Conservation (phyloP, 2,113 vertebrate genomes). For the Hucho hucho region DNA sequence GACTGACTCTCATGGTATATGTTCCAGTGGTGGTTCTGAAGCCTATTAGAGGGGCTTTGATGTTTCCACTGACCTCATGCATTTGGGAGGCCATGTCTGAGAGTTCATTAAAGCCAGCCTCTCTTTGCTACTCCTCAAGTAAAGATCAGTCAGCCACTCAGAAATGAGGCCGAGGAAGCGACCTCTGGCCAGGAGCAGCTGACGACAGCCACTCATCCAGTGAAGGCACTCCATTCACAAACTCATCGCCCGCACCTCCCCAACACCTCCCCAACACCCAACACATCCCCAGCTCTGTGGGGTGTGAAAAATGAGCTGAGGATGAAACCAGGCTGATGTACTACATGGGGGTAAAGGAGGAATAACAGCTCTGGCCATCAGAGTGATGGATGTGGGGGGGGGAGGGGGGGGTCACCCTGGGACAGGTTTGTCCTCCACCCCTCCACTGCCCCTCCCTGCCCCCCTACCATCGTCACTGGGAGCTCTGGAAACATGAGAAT, state of each 20-base stretch:
- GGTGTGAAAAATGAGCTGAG: constrained; percentile 17
- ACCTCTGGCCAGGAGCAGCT: constrained; percentile 10
- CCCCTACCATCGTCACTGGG: not conserved
- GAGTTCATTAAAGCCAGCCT: constrained; percentile 20
- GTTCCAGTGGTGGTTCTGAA: constrained; percentile 8
- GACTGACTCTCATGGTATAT: not conserved
- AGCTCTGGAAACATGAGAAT: constrained; percentile 15
- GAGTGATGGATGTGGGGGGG: constrained; percentile 27
- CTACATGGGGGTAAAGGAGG: constrained; percentile 1
- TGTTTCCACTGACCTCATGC: constrained; percentile 13
- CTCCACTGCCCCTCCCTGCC: not conserved
- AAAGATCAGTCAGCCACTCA: constrained; percentile 3
- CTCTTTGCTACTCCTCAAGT: constrained; percentile 13
- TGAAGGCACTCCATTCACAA: constrained; percentile 1
- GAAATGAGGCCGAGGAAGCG: constrained; percentile 1
- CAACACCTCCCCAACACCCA: not conserved
- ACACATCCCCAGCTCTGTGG: not conserved
- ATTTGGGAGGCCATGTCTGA: constrained; percentile 6
- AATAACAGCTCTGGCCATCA: not conserved
- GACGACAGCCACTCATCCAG: constrained; percentile 2
- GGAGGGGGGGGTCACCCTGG: constrained; percentile 9
- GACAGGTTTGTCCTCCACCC: not conserved
- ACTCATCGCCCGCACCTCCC: not conserved
- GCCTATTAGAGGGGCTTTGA: constrained; percentile 2
- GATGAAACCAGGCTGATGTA: constrained; percentile 3